A percentile compares a stretch with the other conserved stretches of the same genome.
Evolutionary conservation across 2,797 vertebrate genomes (phyloP).

Genomic region (Phoxinus dragarum): DNA sequence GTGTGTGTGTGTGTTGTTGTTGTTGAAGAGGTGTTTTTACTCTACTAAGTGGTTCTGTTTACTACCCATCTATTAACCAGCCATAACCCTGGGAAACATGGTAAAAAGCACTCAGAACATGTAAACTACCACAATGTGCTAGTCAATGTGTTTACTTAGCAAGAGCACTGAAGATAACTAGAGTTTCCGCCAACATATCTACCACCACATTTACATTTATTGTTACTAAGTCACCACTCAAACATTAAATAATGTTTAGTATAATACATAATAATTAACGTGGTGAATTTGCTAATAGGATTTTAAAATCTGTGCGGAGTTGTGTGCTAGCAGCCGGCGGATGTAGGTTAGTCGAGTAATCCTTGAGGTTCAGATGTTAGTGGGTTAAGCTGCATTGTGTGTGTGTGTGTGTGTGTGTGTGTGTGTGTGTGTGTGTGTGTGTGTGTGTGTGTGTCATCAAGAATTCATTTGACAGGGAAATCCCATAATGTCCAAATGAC

Average conservation of each 20-base stretch:
- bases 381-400: slow-evolving; percentile 63
- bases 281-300: neutral
- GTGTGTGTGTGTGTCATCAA: slow-evolving; percentile 12
- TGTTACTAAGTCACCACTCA: neutral
- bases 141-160: neutral
- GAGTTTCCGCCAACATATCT: too few relatives aligned
- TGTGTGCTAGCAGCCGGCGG: neutral
- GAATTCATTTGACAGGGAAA: slow-evolving; percentile 1
- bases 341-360: slow-evolving; percentile 81
- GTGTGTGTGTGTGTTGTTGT: neutral
- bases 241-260: neutral
- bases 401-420: neutral
- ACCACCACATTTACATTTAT: neutral
- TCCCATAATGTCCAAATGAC: neutral
- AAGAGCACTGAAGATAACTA: neutral
- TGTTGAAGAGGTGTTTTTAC: neutral
- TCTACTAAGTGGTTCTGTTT: too few relatives aligned
- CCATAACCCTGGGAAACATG: neutral
- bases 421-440: slow-evolving; percentile 2
- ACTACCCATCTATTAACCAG: neutral
- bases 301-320: neutral
- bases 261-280: neutral
- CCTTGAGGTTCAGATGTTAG: slow-evolving; percentile 75
- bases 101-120: neutral
- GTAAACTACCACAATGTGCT: too few relatives aligned